phyloP scores from a whole-genome alignment of 2,797 vertebrate genomes.

The Lateolabrax maculatus region DNA sequence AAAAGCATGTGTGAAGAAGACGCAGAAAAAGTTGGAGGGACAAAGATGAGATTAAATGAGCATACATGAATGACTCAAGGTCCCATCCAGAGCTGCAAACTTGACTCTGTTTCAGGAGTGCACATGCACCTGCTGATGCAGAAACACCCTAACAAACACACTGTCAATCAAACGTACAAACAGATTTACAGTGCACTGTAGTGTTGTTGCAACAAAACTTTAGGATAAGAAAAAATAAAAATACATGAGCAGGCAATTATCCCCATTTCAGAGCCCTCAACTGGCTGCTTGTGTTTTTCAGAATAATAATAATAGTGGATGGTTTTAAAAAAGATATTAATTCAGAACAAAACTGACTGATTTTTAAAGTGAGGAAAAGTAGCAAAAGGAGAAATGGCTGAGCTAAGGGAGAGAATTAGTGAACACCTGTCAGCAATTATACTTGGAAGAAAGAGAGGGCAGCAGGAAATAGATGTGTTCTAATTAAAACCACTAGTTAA shows the following conservation, averaged over 20 bases:
- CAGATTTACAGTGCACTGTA: constrained; percentile 4
- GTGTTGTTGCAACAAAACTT: background rate
- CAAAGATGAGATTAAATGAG: constrained; percentile 39
- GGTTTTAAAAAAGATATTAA: constrained; percentile 18
- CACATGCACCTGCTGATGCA: constrained; percentile 51
- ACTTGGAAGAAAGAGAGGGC: constrained; percentile 91
- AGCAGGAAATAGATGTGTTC: constrained; percentile 98
- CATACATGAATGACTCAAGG: background rate
- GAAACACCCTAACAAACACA: constrained; percentile 19
- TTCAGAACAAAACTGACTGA: constrained; percentile 34
- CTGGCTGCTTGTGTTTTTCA: background rate
- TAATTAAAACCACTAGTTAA: constrained; percentile 99
- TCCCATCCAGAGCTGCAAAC: constrained; percentile 12
- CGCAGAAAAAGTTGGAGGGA: constrained; percentile 41
- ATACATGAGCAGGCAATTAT: constrained; percentile 16
- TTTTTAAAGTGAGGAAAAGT: constrained; percentile 39
- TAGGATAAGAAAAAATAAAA: background rate
- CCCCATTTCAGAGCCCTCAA: constrained; percentile 13
- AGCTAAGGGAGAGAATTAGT: constrained; percentile 71
- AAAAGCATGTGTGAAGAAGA: constrained; percentile 10
- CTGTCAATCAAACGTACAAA: constrained; percentile 26
- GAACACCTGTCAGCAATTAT: constrained; percentile 99
- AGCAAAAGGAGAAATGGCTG: constrained; percentile 53
- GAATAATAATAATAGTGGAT: background rate
- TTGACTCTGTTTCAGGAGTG: constrained; percentile 23